Percentiles rank a stretch among this genome's conserved stretches.
Evolutionary conservation across 1,140 invertebrate species (phyloP).

Genomic region (Drosophila azteca): DNA sequence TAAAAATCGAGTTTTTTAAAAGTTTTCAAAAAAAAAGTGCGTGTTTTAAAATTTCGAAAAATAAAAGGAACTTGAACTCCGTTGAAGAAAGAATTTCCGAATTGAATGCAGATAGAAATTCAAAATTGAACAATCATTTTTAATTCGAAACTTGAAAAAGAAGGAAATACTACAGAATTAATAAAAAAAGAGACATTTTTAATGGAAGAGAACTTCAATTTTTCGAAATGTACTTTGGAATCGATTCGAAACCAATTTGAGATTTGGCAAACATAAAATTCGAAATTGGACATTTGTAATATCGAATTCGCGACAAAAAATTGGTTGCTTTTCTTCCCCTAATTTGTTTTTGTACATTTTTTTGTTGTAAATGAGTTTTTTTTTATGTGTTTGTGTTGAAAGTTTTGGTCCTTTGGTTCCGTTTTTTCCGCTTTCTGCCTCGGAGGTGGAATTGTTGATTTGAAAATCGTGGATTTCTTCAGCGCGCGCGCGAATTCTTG

Average conservation of each 20-base stretch:
- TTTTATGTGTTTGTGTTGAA: slow-evolving; percentile 17
- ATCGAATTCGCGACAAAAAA: not conserved
- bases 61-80: slow-evolving; percentile 1
- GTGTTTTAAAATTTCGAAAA: not conserved
- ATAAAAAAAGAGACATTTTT: too few relatives aligned
- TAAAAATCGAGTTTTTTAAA: slow-evolving; percentile 25
- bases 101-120: too few relatives aligned
- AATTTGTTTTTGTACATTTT: slow-evolving; percentile 4
- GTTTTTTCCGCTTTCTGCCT: too few relatives aligned
- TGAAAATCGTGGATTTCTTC: slow-evolving; percentile 29
- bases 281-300: not conserved
- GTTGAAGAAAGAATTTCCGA: too few relatives aligned
- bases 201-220: too few relatives aligned
- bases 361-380: slow-evolving; percentile 14
- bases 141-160: too few relatives aligned
- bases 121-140: too few relatives aligned
- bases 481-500: slow-evolving; percentile 40
- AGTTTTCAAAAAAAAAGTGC: slow-evolving; percentile 5
- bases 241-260: too few relatives aligned
- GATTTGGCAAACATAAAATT: not conserved
- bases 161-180: too few relatives aligned
- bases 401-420: not conserved
- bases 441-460: too few relatives aligned
- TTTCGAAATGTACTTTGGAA: too few relatives aligned
- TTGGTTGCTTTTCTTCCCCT: not conserved